Conservation (phyloP, 2,888 invertebrate genomes). For the Anoncus sp. region DNA sequence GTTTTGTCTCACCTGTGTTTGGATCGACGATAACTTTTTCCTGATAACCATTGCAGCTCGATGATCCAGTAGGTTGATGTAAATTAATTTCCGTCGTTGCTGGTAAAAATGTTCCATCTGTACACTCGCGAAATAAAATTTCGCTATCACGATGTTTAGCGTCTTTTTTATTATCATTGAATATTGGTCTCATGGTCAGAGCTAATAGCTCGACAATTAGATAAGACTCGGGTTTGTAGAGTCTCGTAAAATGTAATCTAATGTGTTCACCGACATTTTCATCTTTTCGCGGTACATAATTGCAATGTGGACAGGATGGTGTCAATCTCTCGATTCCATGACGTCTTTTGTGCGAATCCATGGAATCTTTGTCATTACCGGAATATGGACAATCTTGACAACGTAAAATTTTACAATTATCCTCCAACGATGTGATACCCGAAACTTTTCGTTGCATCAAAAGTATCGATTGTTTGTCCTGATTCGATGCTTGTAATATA, state of each 20-base stretch:
- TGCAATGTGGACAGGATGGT: conserved; percentile 79
- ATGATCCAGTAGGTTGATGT: conserved; percentile 53
- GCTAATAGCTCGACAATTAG: conserved; percentile 76
- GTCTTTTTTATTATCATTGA: conserved; percentile 65
- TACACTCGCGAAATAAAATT: conserved; percentile 75
- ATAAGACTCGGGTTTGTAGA: conserved; percentile 80
- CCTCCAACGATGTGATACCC: conserved; percentile 54
- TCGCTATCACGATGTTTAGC: conserved; percentile 70
- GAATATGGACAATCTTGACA: conserved; percentile 78
- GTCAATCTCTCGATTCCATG: conserved; percentile 80
- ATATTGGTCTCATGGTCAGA: conserved; percentile 72
- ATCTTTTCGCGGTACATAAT: conserved; percentile 79
- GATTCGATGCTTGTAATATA: conserved; percentile 74
- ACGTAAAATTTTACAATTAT: conserved; percentile 68
- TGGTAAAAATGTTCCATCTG: conserved; percentile 76
- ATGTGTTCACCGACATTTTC: conserved; percentile 78
- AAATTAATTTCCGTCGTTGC: conserved; percentile 63
- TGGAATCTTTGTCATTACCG: conserved; percentile 74
- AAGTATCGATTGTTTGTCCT: conserved; percentile 77
- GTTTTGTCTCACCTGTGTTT: conserved; percentile 78
- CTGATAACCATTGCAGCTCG: conserved; percentile 66
- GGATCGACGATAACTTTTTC: conserved; percentile 79
- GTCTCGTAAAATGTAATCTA: conserved; percentile 77
- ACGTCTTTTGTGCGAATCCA: conserved; percentile 78
- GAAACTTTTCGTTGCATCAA: conserved; percentile 74